Evolutionary conservation across 2,888 invertebrate species (phyloP).

Genomic region (Podotricha telesiphe): DNA sequence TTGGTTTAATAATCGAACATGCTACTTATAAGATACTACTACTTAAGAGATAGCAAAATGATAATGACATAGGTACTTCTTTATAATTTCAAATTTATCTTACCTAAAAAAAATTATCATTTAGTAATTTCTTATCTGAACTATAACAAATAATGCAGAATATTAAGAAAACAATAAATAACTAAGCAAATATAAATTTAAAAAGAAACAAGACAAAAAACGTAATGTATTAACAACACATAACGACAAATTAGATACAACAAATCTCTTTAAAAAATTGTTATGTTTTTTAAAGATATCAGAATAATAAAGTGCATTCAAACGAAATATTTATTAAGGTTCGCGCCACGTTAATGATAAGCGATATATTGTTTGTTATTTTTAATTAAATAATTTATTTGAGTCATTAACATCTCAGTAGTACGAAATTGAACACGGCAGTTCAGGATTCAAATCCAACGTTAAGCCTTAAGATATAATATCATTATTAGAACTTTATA

Average conservation of each 20-base stretch:
- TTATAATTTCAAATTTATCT: too few relatives aligned
- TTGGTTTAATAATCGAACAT: too few relatives aligned
- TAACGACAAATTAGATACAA: conserved; percentile 8
- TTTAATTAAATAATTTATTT: conserved; percentile 14
- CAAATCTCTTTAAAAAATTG: conserved; percentile 1
- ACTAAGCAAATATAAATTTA: not conserved
- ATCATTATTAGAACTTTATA: too few relatives aligned
- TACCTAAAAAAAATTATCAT: too few relatives aligned
- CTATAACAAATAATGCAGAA: not conserved
- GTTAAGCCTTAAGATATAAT: too few relatives aligned
- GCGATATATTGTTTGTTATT: conserved; percentile 6
- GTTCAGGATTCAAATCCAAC: too few relatives aligned
- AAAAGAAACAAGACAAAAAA: not conserved
- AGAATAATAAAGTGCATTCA: not conserved
- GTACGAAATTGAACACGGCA: not conserved
- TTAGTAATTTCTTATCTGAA: too few relatives aligned
- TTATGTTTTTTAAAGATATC: conserved; percentile 7
- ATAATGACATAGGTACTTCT: too few relatives aligned
- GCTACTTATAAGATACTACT: too few relatives aligned
- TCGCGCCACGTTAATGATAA: not conserved
- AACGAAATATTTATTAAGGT: conserved; percentile 9
- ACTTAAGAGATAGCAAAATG: too few relatives aligned
- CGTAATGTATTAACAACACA: not conserved
- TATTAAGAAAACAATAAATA: not conserved
- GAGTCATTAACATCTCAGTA: not conserved